These are phyloP conservation scores for Lithodes maja DNA, from an alignment of 2,888 invertebrate genomes.

Conservation along the genomic window DNA sequence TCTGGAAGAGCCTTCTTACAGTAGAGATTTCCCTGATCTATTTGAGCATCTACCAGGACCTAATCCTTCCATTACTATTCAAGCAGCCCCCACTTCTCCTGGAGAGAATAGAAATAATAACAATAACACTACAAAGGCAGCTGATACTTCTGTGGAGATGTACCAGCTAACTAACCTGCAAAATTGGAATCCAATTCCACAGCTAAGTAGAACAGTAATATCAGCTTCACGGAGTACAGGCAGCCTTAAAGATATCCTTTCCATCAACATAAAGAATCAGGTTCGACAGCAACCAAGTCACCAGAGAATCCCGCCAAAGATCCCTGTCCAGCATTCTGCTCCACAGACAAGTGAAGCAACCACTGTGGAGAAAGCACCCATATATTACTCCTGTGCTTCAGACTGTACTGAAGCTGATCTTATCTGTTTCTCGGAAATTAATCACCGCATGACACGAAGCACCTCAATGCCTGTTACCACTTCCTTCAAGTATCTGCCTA, in stretches of 20 bases:
- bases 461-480: conserved; percentile 66
- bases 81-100: conserved; percentile 12
- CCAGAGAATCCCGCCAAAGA: conserved; percentile 2
- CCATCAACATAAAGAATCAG: conserved; percentile 37
- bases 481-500: conserved; percentile 30
- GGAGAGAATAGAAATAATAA: conserved; percentile 54
- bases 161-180: conserved; percentile 66
- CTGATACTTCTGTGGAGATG: conserved; percentile 49
- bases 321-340: conserved; percentile 32
- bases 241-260: conserved; percentile 51
- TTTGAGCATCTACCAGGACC: not conserved
- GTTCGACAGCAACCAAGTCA: conserved; percentile 19
- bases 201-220: conserved; percentile 37
- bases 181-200: conserved; percentile 62
- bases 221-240: conserved; percentile 52
- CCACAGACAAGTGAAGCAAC: conserved; percentile 22
- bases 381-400: conserved; percentile 43
- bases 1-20: not conserved
- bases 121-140: conserved; percentile 43
- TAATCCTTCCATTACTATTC: conserved; percentile 52
- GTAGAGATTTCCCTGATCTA: not conserved
- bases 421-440: conserved; percentile 56
- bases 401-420: conserved; percentile 56
- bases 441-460: conserved; percentile 64
- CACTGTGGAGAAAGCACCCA: conserved; percentile 34